A percentile compares a stretch with the other conserved stretches of the same genome.
phyloP scores from a whole-genome alignment of 2,888 invertebrate genomes.

The Yponomeuta sedellus region DNA sequence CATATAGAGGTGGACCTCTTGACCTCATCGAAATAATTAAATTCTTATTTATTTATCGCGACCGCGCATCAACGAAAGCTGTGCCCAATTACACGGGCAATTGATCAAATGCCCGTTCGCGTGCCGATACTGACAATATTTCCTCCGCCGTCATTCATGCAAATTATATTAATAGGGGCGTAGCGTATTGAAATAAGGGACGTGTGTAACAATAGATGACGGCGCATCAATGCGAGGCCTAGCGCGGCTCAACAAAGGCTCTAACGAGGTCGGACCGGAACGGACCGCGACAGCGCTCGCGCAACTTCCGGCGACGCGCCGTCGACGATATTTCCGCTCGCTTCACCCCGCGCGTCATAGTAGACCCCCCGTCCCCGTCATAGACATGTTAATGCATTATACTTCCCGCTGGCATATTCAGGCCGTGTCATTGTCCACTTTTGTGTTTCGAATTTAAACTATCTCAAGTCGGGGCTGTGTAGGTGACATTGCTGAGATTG shows the following conservation, averaged over 20 bases:
- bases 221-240: conserved; percentile 9
- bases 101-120: too few species aligned
- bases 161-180: background rate
- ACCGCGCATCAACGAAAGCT: too few species aligned
- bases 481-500: conserved; percentile 1
- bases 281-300: conserved; percentile 35
- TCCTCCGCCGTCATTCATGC: background rate
- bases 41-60: too few species aligned
- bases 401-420: conserved; percentile 13
- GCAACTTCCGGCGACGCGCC: conserved; percentile 29
- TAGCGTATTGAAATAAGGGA: background rate
- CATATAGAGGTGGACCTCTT: too few species aligned
- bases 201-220: conserved; percentile 1
- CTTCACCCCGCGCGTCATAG: conserved; percentile 13
- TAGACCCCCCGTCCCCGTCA: background rate
- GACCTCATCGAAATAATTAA: background rate
- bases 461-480: background rate
- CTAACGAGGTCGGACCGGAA: conserved; percentile 62
- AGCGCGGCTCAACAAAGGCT: conserved; percentile 24
- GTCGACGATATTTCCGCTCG: conserved; percentile 52
- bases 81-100: too few species aligned
- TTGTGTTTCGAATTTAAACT: conserved; percentile 7
- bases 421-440: conserved; percentile 9
- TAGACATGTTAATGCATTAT: conserved; percentile 14
- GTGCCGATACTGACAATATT: background rate